Percentiles rank a stretch among this genome's conserved stretches.
These are phyloP conservation scores for Sialia sialis DNA, from an alignment of 2,113 vertebrate genomes.

Conservation along the genomic window DNA sequence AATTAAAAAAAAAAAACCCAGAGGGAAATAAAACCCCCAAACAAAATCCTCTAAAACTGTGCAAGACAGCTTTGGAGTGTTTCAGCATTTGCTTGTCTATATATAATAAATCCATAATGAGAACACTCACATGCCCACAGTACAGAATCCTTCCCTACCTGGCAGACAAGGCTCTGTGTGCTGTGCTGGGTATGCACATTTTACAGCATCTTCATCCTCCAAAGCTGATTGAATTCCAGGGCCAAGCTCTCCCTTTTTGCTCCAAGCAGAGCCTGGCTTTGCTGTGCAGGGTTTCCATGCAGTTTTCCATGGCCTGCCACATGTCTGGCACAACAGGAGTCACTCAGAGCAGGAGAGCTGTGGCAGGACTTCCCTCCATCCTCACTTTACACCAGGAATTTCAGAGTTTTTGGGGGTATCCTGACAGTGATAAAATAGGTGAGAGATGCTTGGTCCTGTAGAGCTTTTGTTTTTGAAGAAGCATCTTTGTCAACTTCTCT, in stretches of 20 bases:
- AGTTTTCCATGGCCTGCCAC: not conserved
- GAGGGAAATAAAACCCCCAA: not conserved
- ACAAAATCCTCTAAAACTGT: not conserved
- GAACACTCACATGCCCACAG: not conserved
- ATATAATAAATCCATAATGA: not conserved
- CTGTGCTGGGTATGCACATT: not conserved
- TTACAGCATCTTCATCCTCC: not conserved
- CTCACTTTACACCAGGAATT: not conserved
- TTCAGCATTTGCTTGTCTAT: not conserved
- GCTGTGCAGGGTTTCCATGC: too few species aligned
- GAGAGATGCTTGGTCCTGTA: not conserved
- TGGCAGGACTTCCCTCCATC: not conserved
- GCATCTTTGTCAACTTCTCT: not conserved
- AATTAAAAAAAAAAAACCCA: not conserved
- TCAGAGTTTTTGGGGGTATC: not conserved
- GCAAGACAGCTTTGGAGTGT: not conserved
- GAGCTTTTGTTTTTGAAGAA: not conserved
- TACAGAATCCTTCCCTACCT: not conserved
- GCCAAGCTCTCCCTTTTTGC: not conserved
- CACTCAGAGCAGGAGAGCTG: not conserved
- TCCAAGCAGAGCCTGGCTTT: not conserved
- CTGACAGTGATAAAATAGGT: not conserved
- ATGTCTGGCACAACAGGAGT: accelerated
- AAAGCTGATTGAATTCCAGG: not conserved
- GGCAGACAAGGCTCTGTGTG: not conserved